phyloP scores from a whole-genome alignment of 1,140 invertebrate genomes.

The Mylabris phalerata region DNA sequence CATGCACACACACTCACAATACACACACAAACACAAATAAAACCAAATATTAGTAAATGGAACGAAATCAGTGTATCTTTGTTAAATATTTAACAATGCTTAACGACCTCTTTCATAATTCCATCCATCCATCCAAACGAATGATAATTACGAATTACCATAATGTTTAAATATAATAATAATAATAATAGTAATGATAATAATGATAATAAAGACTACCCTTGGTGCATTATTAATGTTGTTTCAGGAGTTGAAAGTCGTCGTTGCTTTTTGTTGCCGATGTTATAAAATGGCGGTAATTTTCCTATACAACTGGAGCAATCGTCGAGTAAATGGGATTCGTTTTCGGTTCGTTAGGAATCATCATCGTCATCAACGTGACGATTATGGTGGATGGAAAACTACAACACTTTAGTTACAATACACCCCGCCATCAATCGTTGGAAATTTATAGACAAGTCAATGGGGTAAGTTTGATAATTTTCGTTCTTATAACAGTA shows the following conservation, averaged over 20 bases:
- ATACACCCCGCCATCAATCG: too few species aligned
- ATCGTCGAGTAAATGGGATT: constrained; percentile 12
- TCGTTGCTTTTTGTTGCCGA: constrained; percentile 20
- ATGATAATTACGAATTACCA: constrained; percentile 29
- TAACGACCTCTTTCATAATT: constrained; percentile 16
- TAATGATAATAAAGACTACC: constrained; percentile 28
- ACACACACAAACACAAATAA: too few species aligned
- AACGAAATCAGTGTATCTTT: too few species aligned
- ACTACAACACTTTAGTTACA: too few species aligned
- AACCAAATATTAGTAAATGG: too few species aligned
- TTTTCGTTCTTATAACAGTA: too few species aligned
- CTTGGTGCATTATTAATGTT: constrained; percentile 14
- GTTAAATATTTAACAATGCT: constrained; percentile 6
- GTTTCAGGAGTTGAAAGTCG: too few species aligned
- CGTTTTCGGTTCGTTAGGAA: constrained; percentile 35
- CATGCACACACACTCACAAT: too few species aligned
- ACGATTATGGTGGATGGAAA: too few species aligned
- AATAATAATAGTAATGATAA: too few species aligned
- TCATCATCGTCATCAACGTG: constrained; percentile 17
- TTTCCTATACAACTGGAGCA: constrained; percentile 1
- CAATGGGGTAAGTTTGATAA: too few species aligned
- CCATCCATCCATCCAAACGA: constrained; percentile 16
- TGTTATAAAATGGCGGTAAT: constrained; percentile 36
- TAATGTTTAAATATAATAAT: constrained; percentile 21
- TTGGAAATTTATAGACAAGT: too few species aligned